Conservation (phyloP, 2,888 invertebrate species). For the Melangyna quadrimaculata region DNA sequence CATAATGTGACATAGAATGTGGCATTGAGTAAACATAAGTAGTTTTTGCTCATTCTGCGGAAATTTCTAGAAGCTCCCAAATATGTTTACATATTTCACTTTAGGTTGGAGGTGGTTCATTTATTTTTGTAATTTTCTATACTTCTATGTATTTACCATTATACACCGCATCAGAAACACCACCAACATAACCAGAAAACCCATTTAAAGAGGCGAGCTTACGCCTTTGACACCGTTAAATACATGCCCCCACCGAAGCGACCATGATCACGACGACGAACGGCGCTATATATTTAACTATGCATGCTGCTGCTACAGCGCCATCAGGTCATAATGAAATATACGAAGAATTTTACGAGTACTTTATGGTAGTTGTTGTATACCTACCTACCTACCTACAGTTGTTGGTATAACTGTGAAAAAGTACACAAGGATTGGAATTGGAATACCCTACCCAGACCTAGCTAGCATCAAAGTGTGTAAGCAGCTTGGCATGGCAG, state of each 20-base stretch:
- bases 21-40: constrained; percentile 69
- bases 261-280: no score
- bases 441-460: background rate
- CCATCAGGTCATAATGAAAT: constrained; percentile 31
- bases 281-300: background rate
- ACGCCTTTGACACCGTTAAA: constrained; percentile 58
- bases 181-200: constrained; percentile 45
- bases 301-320: background rate
- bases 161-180: constrained; percentile 25
- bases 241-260: constrained; percentile 12
- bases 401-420: constrained; percentile 8
- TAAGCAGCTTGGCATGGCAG: constrained; percentile 16
- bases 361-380: no score
- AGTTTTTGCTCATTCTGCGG: constrained; percentile 63
- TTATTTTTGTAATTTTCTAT: constrained; percentile 36
- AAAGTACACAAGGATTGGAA: constrained; percentile 1
- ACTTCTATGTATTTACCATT: constrained; percentile 10
- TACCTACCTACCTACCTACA: no score
- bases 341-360: constrained; percentile 67
- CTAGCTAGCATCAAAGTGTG: background rate
- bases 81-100: background rate
- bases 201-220: constrained; percentile 42
- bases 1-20: constrained; percentile 69
- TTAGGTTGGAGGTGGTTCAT: constrained; percentile 4
- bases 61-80: background rate